Evolutionary conservation across 2,797 vertebrate genomes (phyloP).

Genomic region (Takifugu ocellatus): DNA sequence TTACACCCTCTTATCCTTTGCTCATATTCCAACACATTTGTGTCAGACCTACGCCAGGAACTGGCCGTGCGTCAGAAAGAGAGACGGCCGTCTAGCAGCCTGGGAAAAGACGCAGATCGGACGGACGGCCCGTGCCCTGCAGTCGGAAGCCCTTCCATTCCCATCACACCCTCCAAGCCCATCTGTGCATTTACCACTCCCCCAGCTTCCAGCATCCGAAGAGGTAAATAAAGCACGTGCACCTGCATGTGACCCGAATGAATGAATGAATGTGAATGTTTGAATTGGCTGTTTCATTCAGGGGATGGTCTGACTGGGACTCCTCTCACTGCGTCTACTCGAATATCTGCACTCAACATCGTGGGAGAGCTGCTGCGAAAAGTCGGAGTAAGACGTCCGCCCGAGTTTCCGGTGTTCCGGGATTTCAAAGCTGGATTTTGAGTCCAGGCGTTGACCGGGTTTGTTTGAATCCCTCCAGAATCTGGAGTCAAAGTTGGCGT

Average conservation of each 20-base stretch:
- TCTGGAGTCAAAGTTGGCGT: slow-evolving; percentile 95
- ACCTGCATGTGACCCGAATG: background rate
- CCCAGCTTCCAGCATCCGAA: slow-evolving; percentile 72
- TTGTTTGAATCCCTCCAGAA: slow-evolving; percentile 72
- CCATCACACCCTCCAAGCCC: slow-evolving; percentile 75
- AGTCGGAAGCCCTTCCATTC: slow-evolving; percentile 64
- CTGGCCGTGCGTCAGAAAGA: slow-evolving; percentile 95
- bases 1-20: background rate
- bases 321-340: slow-evolving; percentile 91
- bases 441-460: background rate
- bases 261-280: background rate
- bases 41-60: slow-evolving; percentile 89
- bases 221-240: slow-evolving; percentile 69
- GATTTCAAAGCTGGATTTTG: background rate
- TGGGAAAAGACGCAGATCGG: slow-evolving; percentile 73
- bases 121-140: slow-evolving; percentile 74
- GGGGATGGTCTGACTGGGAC: slow-evolving; percentile 83
- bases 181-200: slow-evolving; percentile 73
- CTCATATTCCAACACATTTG: background rate
- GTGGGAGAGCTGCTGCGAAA: slow-evolving; percentile 95
- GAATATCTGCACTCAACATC: slow-evolving; percentile 96
- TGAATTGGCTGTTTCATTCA: slow-evolving; percentile 16
- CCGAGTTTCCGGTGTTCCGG: background rate
- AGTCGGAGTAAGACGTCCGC: slow-evolving; percentile 86
- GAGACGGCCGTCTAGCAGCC: slow-evolving; percentile 72